Percentiles rank a stretch among this genome's conserved stretches.
phyloP scores from a whole-genome alignment of 2,113 vertebrate species.

The Entomyzon cyanotis region DNA sequence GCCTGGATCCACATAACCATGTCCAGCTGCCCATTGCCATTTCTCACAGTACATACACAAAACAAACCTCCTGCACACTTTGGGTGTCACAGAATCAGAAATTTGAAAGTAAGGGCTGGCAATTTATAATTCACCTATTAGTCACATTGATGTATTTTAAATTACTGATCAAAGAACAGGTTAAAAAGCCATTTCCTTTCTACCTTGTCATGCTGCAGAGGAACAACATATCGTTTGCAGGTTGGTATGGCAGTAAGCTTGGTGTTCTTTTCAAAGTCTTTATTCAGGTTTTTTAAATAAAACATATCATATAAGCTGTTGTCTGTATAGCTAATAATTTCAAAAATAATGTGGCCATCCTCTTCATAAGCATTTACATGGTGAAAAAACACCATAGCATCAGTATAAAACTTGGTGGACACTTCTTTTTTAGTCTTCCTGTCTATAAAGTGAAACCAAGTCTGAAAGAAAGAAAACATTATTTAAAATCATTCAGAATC shows the following conservation, averaged over 20 bases:
- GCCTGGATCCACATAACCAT: background rate
- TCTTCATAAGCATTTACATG: constrained; percentile 93
- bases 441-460: constrained; percentile 90
- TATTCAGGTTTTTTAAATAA: constrained; percentile 82
- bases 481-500: background rate
- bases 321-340: constrained; percentile 85
- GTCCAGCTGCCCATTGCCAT: background rate
- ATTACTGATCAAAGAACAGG: background rate
- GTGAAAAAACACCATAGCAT: constrained; percentile 86
- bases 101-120: background rate
- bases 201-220: constrained; percentile 83
- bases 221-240: constrained; percentile 85
- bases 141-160: background rate
- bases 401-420: constrained; percentile 79
- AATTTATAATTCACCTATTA: background rate
- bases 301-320: constrained; percentile 88
- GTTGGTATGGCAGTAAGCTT: constrained; percentile 62
- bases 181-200: background rate
- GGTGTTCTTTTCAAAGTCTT: constrained; percentile 32
- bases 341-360: constrained; percentile 84
- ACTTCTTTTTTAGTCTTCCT: constrained; percentile 82
- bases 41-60: background rate
- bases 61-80: background rate
- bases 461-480: constrained; percentile 71
- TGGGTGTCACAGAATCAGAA: background rate